Base-by-base conservation (phyloP, 1,140 invertebrate genomes). In the Drosophila paulistorum region DNA sequence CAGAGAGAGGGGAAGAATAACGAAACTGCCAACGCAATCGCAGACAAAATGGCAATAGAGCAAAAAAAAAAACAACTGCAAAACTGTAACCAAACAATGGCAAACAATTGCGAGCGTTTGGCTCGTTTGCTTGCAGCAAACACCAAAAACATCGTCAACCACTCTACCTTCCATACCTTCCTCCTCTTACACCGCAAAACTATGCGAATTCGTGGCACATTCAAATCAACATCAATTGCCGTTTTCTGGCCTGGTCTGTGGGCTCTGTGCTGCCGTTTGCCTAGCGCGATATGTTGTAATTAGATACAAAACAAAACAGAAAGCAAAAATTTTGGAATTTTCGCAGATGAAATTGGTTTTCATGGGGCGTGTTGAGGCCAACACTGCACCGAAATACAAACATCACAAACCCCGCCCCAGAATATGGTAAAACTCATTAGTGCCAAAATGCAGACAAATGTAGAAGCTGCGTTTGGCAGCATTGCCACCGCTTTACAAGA, bases 361-460 rank as follows among this genome's bases (percentile, higher is more conserved):
- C 30, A 45, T 68, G 41, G n/a, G 33, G 58, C 35, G 23, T 26
- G 30, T 39, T n/a, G 33, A 37, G 10, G 10, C 33, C 7, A 13
- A 14, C 30, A 61, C 57, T 58, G 71, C 64, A 68, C 17, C 45
- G 65, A 30, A 68, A 65, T 41, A 54, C 71, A 57, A 55, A 79
- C 82, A 75, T 86, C 10, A 11, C 37, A 13, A 39, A 39, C 11
- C 37, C 10, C 2, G 11, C 10, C 10, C 37, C 45, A 57, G 66
- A 73, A 86, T 81, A 82, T 86, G 82, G 82, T 86, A 71, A 87
- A 86, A 86, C 83, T 86, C 82, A 86, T 86, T 86, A 86, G 82
- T 75, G 79, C 79, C 82, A 82, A 78, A 30, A 71, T 75, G 58
- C 68, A 77, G 68, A 61, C 64, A 65, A 26, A 26, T 26, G 54